Percentiles rank a stretch among this genome's conserved stretches.
Evolutionary conservation across 1,140 invertebrate genomes (phyloP).

Genomic region (Xylocopa sonorina): DNA sequence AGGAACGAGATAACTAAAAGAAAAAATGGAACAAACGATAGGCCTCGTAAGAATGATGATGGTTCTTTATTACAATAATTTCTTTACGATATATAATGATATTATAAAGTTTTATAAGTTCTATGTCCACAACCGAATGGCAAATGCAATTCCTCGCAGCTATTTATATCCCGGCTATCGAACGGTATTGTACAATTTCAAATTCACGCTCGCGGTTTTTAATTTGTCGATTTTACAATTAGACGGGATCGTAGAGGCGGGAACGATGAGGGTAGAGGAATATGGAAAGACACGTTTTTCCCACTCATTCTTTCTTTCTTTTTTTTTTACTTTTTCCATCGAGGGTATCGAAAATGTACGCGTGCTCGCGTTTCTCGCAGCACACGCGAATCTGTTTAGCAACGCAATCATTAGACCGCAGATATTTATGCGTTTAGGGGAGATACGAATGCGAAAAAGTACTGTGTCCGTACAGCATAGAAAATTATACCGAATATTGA

Average conservation of each 20-base stretch:
- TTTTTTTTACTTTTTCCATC: not conserved
- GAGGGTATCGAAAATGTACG: conserved; percentile 5
- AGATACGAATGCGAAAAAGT: too few species aligned
- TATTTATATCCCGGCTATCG: conserved; percentile 60
- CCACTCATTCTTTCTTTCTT: not conserved
- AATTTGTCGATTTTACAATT: conserved; percentile 41
- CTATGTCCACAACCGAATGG: conserved; percentile 79
- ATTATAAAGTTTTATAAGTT: conserved; percentile 80
- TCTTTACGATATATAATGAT: conserved; percentile 72
- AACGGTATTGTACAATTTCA: conserved; percentile 67
- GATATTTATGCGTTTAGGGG: too few species aligned
- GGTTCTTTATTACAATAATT: conserved; percentile 77
- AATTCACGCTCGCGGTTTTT: conserved; percentile 37
- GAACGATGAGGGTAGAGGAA: conserved; percentile 7
- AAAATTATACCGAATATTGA: too few species aligned
- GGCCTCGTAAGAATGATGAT: conserved; percentile 49
- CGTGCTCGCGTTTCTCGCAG: not conserved
- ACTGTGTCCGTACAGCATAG: too few species aligned
- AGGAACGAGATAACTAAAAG: too few species aligned
- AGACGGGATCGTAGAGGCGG: conserved; percentile 38
- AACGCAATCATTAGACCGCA: too few species aligned
- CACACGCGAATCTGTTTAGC: conserved; percentile 10
- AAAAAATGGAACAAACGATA: not conserved
- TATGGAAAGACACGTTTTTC: conserved; percentile 17
- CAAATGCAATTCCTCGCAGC: conserved; percentile 72